phyloP scores from a whole-genome alignment of 2,888 invertebrate species.

The Apantesis nais region DNA sequence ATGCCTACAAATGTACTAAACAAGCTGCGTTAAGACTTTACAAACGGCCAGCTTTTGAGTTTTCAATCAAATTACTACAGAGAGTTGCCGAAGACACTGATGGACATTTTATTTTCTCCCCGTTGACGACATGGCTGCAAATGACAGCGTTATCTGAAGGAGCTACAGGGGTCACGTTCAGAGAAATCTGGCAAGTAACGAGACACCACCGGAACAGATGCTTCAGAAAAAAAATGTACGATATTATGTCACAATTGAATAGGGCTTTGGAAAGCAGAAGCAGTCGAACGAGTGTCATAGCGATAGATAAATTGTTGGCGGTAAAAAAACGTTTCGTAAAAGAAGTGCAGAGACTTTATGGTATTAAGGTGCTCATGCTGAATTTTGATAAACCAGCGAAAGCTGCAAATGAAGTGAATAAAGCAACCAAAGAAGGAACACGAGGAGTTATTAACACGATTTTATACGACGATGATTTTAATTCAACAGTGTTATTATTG shows the following conservation, averaged over 20 bases:
- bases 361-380: slow-evolving; percentile 55
- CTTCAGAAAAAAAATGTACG: slow-evolving; percentile 57
- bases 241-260: slow-evolving; percentile 54
- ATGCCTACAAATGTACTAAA: slow-evolving; percentile 50
- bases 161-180: slow-evolving; percentile 55
- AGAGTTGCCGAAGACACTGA: slow-evolving; percentile 59
- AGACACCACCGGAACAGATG: slow-evolving; percentile 59
- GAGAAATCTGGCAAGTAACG: slow-evolving; percentile 65
- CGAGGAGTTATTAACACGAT: slow-evolving; percentile 49
- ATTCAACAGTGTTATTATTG: slow-evolving; percentile 56
- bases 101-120: slow-evolving; percentile 71
- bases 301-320: slow-evolving; percentile 58
- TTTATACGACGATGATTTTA: slow-evolving; percentile 62
- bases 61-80: slow-evolving; percentile 64
- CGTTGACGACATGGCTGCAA: slow-evolving; percentile 70
- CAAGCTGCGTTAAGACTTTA: slow-evolving; percentile 52
- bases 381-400: slow-evolving; percentile 56
- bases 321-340: slow-evolving; percentile 58
- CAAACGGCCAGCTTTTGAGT: slow-evolving; percentile 65
- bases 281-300: slow-evolving; percentile 57
- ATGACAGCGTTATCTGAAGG: slow-evolving; percentile 66
- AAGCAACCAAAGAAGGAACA: slow-evolving; percentile 49
- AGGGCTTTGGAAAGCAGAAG: slow-evolving; percentile 50
- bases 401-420: slow-evolving; percentile 57
- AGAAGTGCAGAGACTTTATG: slow-evolving; percentile 53